Base-by-base conservation (phyloP, 2,888 invertebrate genomes). In the Brenthis daphne region DNA sequence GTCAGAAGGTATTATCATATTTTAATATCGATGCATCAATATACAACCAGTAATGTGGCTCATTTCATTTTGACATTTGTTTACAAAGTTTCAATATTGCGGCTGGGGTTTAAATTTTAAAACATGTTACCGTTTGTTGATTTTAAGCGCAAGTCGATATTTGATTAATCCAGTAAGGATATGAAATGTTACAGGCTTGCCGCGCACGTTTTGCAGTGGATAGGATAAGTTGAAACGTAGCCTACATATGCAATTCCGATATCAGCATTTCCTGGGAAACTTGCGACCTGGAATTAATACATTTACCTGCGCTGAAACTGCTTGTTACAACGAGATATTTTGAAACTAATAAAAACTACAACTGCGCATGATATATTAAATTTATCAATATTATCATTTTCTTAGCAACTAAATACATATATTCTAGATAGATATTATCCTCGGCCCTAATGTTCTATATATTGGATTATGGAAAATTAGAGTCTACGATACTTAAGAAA, bases 221-320 rank as follows among this genome's bases (percentile, higher is more conserved):
- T 66, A 71, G 64, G 67, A 69, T 72, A 68, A 68, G 60, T 70
- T 71, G 67, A 70, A 68, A 60, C 65, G 68, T 72, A 69, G 76
- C 76, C 76, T 76, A 76, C 77, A 82, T 84, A 84, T 81, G 82
- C 73, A 72, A 78, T 78, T 80, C 82, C 79, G 85, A 82, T 87
- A 86, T 79, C 85, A 74, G 63, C 57, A 77, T 77, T 85, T 86
- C 85, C 86, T 80, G 79, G 64, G 54, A 50, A 71, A 64, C 61
- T 71, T 48, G 68, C 56, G 53, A 56, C 65, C 68, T 69, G 69
- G 73, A 72, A 68, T 65, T 64, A 65, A 64, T 57, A 63, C 75
- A 80, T 81, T 83, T 83, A 80, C 80, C 20, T 48, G 48, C 37
- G 55, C 37, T 56, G 24, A n/a, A 60, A 54, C 47, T 78, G 58